These are phyloP conservation scores for Hesperia comma DNA, from an alignment of 2,888 invertebrate genomes.

Conservation along the genomic window DNA sequence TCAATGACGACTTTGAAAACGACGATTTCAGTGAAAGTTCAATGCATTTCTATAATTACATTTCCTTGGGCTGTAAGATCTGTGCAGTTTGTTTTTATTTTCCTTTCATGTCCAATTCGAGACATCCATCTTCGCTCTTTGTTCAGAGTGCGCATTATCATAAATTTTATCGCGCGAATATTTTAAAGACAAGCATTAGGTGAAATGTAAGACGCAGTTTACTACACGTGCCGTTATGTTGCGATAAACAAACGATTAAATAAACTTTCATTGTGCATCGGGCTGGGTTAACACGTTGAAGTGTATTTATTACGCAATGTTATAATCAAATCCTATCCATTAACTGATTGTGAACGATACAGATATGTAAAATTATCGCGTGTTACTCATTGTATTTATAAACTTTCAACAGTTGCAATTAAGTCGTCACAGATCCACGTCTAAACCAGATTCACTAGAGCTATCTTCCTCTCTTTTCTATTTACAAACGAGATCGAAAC, in stretches of 20 bases:
- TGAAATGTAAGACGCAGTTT: constrained; percentile 21
- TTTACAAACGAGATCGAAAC: constrained; percentile 39
- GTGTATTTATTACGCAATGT: neutral
- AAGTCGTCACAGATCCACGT: neutral
- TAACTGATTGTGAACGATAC: neutral
- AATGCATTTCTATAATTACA: constrained; percentile 41
- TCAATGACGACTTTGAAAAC: constrained; percentile 60
- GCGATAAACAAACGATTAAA: constrained; percentile 26
- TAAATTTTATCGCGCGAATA: constrained; percentile 16
- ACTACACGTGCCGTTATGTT: constrained; percentile 23
- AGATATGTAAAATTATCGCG: neutral
- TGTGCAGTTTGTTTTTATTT: constrained; percentile 19
- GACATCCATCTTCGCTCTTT: constrained; percentile 2
- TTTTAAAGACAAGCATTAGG: constrained; percentile 5
- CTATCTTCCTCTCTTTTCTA: constrained; percentile 17
- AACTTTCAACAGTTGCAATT: neutral
- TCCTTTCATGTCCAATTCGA: neutral
- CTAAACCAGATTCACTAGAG: constrained; percentile 17
- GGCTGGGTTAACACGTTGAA: neutral
- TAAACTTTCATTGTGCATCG: constrained; percentile 17
- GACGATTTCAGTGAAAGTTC: constrained; percentile 39
- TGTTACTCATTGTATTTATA: neutral
- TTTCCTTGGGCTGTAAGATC: constrained; percentile 35
- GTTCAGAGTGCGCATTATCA: constrained; percentile 15
- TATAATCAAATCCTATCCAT: neutral